These are phyloP conservation scores for Acrossocheilus fasciatus DNA, from an alignment of 2,797 vertebrate genomes.

Conservation along the genomic window DNA sequence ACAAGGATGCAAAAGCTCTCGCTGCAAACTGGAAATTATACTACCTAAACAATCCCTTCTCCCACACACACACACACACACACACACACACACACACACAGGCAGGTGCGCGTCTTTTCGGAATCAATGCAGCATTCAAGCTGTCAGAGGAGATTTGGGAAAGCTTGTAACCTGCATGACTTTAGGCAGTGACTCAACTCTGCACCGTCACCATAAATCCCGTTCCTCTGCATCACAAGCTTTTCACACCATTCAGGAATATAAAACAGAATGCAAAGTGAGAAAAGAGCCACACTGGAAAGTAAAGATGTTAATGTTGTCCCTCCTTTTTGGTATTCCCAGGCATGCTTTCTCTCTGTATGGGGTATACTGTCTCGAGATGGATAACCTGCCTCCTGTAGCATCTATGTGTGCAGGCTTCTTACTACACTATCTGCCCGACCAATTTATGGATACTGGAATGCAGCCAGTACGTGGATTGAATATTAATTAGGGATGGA, in stretches of 20 bases:
- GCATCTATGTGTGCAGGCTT: conserved; percentile 43
- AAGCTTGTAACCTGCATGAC: conserved; percentile 40
- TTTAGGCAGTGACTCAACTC: conserved; percentile 39
- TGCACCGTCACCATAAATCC: conserved; percentile 32
- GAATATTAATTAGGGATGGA: conserved; percentile 50
- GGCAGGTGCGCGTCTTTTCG: neutral
- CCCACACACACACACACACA: too few relatives aligned
- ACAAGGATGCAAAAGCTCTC: neutral
- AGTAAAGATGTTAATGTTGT: conserved; percentile 49
- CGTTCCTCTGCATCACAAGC: conserved; percentile 34
- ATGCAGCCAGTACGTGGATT: conserved; percentile 45
- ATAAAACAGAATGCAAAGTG: conserved; percentile 31
- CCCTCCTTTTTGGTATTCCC: conserved; percentile 42
- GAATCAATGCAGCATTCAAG: conserved; percentile 27
- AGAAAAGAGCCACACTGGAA: conserved; percentile 31
- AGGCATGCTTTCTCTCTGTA: conserved; percentile 37
- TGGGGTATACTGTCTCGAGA: conserved; percentile 46
- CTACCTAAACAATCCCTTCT: neutral
- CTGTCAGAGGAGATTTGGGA: conserved; percentile 44
- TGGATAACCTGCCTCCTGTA: conserved; percentile 54
- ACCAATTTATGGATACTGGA: conserved; percentile 54
- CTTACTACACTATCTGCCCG: conserved; percentile 44
- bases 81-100: too few relatives aligned
- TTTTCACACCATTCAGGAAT: conserved; percentile 34
- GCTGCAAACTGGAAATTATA: neutral